phyloP scores from a whole-genome alignment of 2,113 vertebrate species.

The Carlito syrichta region DNA sequence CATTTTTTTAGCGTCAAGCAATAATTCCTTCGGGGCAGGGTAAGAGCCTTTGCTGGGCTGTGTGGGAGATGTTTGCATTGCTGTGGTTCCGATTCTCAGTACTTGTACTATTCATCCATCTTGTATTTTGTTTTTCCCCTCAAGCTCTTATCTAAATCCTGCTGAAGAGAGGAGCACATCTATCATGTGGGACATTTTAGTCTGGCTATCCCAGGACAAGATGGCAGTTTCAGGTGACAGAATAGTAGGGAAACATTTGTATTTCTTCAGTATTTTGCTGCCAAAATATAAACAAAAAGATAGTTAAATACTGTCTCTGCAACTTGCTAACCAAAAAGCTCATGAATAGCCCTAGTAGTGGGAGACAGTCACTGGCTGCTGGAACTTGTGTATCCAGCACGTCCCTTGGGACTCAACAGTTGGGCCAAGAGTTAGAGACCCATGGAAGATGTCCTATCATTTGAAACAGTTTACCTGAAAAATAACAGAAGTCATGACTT shows the following conservation, averaged over 20 bases:
- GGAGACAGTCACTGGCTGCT: background rate
- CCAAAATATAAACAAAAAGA: background rate
- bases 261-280: background rate
- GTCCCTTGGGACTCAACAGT: background rate
- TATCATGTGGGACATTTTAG: background rate
- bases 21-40: accelerated
- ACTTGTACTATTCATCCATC: background rate
- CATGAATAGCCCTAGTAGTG: background rate
- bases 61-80: background rate
- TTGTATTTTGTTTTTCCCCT: background rate
- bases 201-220: background rate
- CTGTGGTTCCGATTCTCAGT: background rate
- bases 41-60: background rate
- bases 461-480: background rate
- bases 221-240: background rate
- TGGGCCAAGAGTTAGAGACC: background rate
- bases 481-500: background rate
- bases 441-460: background rate
- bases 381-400: background rate
- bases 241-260: background rate
- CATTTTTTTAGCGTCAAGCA: background rate
- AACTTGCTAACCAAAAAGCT: background rate
- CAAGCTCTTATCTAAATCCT: background rate
- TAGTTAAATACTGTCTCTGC: background rate
- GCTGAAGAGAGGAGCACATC: background rate